Conservation (phyloP, 2,797 vertebrate species). For the Muscicapa comitata region DNA sequence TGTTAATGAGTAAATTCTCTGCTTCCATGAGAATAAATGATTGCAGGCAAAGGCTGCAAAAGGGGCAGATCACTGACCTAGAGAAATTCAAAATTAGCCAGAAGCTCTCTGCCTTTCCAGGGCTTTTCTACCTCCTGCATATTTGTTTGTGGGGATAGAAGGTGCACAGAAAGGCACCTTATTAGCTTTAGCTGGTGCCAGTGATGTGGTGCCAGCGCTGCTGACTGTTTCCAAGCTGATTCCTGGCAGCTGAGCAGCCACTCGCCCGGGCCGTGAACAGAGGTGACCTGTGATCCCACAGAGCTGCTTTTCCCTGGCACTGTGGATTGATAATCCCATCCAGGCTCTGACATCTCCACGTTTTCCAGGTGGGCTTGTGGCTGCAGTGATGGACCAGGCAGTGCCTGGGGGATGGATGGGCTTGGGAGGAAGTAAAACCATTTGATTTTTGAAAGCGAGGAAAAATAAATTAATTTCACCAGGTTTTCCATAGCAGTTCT, state of each 20-base stretch:
- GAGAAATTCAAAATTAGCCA: background rate
- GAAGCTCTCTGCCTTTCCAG: background rate
- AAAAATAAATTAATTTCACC: background rate
- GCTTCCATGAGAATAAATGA: slow-evolving; percentile 18
- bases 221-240: accelerated
- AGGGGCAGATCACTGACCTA: background rate
- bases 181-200: background rate
- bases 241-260: accelerated
- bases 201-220: accelerated
- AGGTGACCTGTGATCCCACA: background rate
- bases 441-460: background rate
- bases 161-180: background rate
- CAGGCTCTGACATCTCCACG: accelerated
- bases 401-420: background rate
- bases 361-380: background rate
- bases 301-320: background rate
- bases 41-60: background rate
- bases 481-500: accelerated
- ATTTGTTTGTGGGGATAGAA: background rate
- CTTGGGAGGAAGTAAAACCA: background rate
- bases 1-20: slow-evolving; percentile 37
- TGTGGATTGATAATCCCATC: background rate
- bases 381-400: background rate
- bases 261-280: accelerated
- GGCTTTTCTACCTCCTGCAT: background rate